Conservation (phyloP, 2,797 vertebrate species). For the Epinephelus malabaricus region DNA sequence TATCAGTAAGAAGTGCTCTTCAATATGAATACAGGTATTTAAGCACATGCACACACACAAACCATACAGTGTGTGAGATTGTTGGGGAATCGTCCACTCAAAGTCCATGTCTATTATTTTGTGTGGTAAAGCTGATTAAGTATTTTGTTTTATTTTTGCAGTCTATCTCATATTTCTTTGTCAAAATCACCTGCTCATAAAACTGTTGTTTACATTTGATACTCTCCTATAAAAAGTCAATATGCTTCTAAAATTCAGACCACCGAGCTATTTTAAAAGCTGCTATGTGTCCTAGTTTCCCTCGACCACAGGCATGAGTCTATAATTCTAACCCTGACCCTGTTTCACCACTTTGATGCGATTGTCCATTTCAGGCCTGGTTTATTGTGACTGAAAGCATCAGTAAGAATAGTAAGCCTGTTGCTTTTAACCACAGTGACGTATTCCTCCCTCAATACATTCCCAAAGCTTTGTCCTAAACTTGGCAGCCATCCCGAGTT, state of each 20-base stretch:
- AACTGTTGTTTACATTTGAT: neutral
- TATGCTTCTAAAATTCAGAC: slow-evolving; percentile 21
- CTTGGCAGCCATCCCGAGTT: slow-evolving; percentile 55
- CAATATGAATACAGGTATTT: slow-evolving; percentile 97
- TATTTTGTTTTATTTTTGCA: neutral
- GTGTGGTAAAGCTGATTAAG: neutral
- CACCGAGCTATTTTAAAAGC: slow-evolving; percentile 50
- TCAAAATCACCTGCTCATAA: neutral
- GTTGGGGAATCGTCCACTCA: neutral
- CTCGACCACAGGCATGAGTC: slow-evolving; percentile 43
- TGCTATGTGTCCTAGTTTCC: slow-evolving; percentile 25
- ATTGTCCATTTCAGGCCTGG: slow-evolving; percentile 47
- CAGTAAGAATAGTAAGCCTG: slow-evolving; percentile 28
- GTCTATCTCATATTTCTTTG: neutral
- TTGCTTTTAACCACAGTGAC: slow-evolving; percentile 52
- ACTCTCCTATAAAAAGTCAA: neutral
- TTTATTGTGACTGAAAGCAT: slow-evolving; percentile 58
- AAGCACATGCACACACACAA: slow-evolving; percentile 79
- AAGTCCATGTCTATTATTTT: neutral
- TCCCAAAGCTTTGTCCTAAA: slow-evolving; percentile 50
- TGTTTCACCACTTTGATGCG: slow-evolving; percentile 42
- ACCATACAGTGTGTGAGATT: neutral
- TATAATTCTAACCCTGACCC: slow-evolving; percentile 62
- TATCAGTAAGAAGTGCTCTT: slow-evolving; percentile 86
- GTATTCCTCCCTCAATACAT: slow-evolving; percentile 35